Conservation (phyloP, 2,113 vertebrate species). For the Pluvianellus socialis region DNA sequence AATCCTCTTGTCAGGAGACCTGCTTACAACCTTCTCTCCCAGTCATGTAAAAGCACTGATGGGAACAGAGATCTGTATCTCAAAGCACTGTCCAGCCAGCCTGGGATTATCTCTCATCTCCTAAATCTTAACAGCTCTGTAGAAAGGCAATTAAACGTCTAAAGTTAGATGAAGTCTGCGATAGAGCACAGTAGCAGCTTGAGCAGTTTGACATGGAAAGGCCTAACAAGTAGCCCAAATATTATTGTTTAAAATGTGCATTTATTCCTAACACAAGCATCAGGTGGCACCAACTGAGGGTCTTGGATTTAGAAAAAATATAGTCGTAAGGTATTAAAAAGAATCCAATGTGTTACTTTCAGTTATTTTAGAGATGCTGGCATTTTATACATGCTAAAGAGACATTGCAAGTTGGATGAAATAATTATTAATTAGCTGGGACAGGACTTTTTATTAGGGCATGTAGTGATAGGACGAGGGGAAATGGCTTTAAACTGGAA, state of each 20-base stretch:
- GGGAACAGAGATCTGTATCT: conserved; percentile 42
- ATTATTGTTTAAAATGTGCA: neutral
- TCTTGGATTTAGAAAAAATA: neutral
- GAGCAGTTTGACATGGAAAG: neutral
- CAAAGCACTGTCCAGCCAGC: conserved; percentile 8
- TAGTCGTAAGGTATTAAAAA: neutral
- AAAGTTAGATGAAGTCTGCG: conserved; percentile 3
- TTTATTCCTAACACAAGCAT: neutral
- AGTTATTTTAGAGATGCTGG: neutral
- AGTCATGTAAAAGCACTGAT: neutral
- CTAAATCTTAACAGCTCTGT: conserved; percentile 37
- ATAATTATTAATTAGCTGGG: no score
- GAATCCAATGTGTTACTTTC: neutral
- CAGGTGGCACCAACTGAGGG: neutral
- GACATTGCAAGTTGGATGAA: neutral
- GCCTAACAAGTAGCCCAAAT: neutral
- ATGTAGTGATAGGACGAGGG: no score
- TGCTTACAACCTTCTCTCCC: conserved; percentile 26
- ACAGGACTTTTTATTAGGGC: no score
- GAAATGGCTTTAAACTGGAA: no score
- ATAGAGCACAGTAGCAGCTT: neutral
- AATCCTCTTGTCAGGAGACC: conserved; percentile 49
- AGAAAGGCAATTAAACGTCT: conserved; percentile 51
- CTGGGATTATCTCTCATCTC: conserved; percentile 46
- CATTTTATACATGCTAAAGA: neutral